These are phyloP conservation scores for Antigone vipio DNA, from an alignment of 2,113 vertebrate species.

Conservation along the genomic window DNA sequence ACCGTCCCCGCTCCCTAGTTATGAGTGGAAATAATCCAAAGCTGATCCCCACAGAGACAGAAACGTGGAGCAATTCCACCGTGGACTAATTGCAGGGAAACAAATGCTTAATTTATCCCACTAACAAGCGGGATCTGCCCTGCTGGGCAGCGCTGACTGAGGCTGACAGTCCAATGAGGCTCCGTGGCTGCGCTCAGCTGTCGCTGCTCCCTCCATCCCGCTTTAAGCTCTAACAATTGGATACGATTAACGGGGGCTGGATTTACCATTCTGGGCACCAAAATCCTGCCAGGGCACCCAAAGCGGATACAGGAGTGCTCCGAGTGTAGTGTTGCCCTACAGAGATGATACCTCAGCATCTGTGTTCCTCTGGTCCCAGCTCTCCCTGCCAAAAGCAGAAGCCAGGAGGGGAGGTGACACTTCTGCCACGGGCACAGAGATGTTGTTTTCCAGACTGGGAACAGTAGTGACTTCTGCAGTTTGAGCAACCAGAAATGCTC, in stretches of 20 bases:
- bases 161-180: neutral
- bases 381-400: neutral
- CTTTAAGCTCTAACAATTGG: neutral
- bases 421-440: neutral
- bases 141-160: fast-evolving
- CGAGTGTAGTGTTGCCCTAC: fast-evolving
- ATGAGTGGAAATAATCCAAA: neutral
- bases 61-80: neutral
- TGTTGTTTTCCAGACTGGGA: neutral
- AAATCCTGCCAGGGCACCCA: neutral
- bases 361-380: neutral
- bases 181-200: fast-evolving
- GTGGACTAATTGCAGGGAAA: neutral
- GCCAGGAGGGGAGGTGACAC: neutral
- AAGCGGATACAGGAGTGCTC: neutral
- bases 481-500: neutral
- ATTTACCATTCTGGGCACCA: constrained; percentile 13
- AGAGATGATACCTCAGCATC: neutral
- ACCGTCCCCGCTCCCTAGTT: neutral
- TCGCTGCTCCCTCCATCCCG: neutral
- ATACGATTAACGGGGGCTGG: neutral
- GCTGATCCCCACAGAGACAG: neutral
- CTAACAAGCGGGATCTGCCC: neutral
- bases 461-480: neutral
- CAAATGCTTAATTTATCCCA: fast-evolving